These are phyloP conservation scores for Andrena flavipes DNA, from an alignment of 2,888 invertebrate genomes.

Conservation along the genomic window DNA sequence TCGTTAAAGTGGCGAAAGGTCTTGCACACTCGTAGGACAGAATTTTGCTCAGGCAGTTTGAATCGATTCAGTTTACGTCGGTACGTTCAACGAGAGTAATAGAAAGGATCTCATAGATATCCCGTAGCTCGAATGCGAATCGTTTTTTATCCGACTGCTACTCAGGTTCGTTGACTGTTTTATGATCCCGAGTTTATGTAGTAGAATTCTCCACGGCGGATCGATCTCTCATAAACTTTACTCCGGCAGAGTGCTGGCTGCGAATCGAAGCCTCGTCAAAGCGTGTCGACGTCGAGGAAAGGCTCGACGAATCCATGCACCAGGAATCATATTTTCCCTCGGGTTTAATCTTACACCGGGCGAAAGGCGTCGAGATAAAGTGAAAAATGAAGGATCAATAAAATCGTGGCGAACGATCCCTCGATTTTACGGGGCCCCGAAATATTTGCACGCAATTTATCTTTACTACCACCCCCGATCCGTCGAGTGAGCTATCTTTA, in stretches of 20 bases:
- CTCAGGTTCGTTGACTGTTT: slow-evolving; percentile 31
- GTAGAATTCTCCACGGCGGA: slow-evolving; percentile 26
- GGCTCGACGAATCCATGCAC: slow-evolving; percentile 24
- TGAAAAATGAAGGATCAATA: slow-evolving; percentile 38
- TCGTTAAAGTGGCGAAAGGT: neutral
- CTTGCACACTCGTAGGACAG: neutral
- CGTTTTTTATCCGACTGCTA: slow-evolving; percentile 38
- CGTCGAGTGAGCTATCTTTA: neutral
- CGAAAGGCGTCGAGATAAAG: slow-evolving; percentile 15
- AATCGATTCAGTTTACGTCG: slow-evolving; percentile 13
- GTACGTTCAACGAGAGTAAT: neutral
- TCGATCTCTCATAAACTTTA: slow-evolving; percentile 49
- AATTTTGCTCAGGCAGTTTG: slow-evolving; percentile 11
- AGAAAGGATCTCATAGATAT: slow-evolving; percentile 19
- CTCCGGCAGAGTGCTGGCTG: slow-evolving; percentile 1
- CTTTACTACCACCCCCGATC: slow-evolving; percentile 12
- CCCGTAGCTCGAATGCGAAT: slow-evolving; percentile 27
- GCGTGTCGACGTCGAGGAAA: slow-evolving; percentile 7
- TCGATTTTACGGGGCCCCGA: slow-evolving; percentile 32
- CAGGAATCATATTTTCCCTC: slow-evolving; percentile 37
- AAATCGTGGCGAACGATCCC: neutral
- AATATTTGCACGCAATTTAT: slow-evolving; percentile 21
- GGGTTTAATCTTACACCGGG: slow-evolving; percentile 34
- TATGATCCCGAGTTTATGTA: slow-evolving; percentile 47
- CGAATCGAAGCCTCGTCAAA: slow-evolving; percentile 3